A percentile compares a stretch with the other conserved stretches of the same genome.
These are phyloP conservation scores for Troides helena DNA, from an alignment of 2,888 invertebrate species.

Conservation along the genomic window DNA sequence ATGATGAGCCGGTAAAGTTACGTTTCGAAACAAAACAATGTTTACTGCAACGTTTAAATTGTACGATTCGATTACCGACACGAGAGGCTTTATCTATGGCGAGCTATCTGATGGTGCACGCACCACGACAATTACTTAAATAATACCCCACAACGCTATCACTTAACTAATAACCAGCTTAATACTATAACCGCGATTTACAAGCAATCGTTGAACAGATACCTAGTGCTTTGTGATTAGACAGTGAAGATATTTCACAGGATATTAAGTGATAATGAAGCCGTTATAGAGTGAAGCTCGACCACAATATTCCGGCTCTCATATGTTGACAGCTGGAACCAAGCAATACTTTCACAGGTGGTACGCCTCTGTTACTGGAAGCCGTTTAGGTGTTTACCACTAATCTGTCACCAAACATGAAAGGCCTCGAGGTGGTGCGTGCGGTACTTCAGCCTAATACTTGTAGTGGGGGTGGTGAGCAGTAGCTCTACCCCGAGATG, in stretches of 20 bases:
- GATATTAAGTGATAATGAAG: no score
- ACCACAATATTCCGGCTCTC: no score
- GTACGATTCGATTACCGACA: conserved; percentile 50
- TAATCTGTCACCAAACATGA: no score
- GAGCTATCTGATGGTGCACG: conserved; percentile 61
- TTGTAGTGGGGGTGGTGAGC: no score
- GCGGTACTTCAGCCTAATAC: no score
- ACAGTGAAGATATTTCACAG: background rate
- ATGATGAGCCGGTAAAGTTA: conserved; percentile 22
- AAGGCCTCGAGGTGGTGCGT: no score
- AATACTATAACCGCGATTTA: conserved; percentile 45
- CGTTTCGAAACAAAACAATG: conserved; percentile 19
- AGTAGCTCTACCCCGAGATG: no score
- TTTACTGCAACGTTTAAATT: conserved; percentile 32
- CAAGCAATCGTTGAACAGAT: conserved; percentile 42
- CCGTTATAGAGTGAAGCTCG: no score
- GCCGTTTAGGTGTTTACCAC: no score
- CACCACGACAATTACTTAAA: conserved; percentile 49
- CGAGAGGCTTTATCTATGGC: conserved; percentile 43
- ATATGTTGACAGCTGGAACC: no score
- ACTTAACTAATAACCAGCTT: conserved; percentile 63
- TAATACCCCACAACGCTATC: conserved; percentile 47
- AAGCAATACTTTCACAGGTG: no score
- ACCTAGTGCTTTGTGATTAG: background rate
- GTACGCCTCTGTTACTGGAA: no score